These are phyloP conservation scores for Pegoplata infirma DNA, from an alignment of 2,888 invertebrate species.

Conservation along the genomic window DNA sequence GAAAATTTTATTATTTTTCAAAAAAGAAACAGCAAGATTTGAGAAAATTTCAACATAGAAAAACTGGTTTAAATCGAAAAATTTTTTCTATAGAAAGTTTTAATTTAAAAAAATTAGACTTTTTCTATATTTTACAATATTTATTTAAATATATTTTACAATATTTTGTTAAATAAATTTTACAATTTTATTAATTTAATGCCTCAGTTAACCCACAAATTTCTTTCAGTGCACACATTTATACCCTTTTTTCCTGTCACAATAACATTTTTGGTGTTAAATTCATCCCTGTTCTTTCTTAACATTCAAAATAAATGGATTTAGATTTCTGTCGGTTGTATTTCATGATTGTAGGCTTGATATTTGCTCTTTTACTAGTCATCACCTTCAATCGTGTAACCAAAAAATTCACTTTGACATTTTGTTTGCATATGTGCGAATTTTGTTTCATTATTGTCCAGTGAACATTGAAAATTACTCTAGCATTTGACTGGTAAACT, in stretches of 20 bases:
- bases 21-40: too few species aligned
- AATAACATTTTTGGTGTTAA: neutral
- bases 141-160: too few species aligned
- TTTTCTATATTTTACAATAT: too few species aligned
- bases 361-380: slow-evolving; percentile 54
- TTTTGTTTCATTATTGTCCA: slow-evolving; percentile 14
- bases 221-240: neutral
- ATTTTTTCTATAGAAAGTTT: too few species aligned
- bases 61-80: too few species aligned
- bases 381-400: slow-evolving; percentile 52
- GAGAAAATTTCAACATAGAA: too few species aligned
- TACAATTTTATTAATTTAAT: too few species aligned
- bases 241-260: neutral
- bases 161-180: too few species aligned
- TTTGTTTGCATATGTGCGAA: slow-evolving; percentile 59
- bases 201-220: too few species aligned
- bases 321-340: neutral
- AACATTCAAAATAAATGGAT: too few species aligned
- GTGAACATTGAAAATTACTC: slow-evolving; percentile 7
- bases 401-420: slow-evolving; percentile 35
- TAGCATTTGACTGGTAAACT: neutral
- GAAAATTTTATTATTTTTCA: too few species aligned
- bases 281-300: neutral
- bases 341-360: neutral
- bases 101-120: too few species aligned